Conservation (phyloP, 2,888 invertebrate genomes). For the Nebria brevicollis region DNA sequence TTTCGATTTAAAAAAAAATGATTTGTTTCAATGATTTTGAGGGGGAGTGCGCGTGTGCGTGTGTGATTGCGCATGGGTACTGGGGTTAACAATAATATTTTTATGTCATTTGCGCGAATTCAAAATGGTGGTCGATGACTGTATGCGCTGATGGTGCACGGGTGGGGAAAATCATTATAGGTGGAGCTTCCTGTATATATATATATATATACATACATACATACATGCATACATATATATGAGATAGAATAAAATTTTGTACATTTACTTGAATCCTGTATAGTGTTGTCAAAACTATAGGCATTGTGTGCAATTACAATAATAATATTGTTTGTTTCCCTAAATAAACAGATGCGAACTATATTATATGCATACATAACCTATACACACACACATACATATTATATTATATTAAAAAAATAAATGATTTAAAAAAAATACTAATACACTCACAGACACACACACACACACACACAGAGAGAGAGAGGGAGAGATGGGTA, state of each 20-base stretch:
- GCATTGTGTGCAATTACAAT: not conserved
- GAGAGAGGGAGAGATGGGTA: too few relatives aligned
- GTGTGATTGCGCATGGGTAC: constrained; percentile 11
- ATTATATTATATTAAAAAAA: too few relatives aligned
- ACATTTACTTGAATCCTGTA: not conserved
- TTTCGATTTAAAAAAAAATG: not conserved
- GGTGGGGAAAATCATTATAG: constrained; percentile 35
- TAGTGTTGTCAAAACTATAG: not conserved
- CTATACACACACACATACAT: not conserved
- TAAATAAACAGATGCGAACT: not conserved
- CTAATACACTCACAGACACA: too few relatives aligned
- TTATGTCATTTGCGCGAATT: constrained; percentile 44
- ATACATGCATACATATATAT: not conserved
- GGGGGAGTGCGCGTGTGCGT: not conserved
- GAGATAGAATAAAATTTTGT: constrained; percentile 30
- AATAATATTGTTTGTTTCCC: not conserved
- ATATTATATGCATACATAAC: not conserved
- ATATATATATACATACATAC: not conserved
- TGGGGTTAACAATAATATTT: constrained; percentile 5
- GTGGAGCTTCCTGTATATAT: constrained; percentile 23
- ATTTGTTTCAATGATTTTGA: not conserved
- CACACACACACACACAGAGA: too few relatives aligned
- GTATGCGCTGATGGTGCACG: constrained; percentile 10
- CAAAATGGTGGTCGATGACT: constrained; percentile 44
- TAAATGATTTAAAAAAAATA: too few relatives aligned